phyloP scores from a whole-genome alignment of 2,797 vertebrate species.

The Centropyge bicolor region DNA sequence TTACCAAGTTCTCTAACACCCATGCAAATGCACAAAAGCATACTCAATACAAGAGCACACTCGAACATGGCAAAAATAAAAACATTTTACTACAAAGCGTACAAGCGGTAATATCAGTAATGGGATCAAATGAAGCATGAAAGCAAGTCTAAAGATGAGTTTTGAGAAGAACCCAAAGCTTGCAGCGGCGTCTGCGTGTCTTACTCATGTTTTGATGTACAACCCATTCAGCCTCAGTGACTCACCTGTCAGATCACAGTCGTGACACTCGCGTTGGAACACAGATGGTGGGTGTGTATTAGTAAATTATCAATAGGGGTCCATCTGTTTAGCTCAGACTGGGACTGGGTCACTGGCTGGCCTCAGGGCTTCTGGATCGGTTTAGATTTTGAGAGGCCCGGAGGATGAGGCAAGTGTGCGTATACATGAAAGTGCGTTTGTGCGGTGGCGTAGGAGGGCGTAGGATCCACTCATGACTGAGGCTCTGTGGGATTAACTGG shows the following conservation, averaged over 20 bases:
- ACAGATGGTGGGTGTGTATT: slow-evolving; percentile 64
- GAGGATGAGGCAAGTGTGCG: slow-evolving; percentile 15
- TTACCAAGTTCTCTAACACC: no score
- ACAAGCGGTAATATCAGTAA: slow-evolving; percentile 1
- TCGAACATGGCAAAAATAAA: no score
- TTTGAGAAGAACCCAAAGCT: background rate
- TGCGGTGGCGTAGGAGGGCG: slow-evolving; percentile 4
- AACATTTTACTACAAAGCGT: background rate
- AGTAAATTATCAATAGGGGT: slow-evolving; percentile 75
- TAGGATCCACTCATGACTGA: slow-evolving; percentile 45
- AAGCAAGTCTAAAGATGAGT: background rate
- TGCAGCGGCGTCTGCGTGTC: background rate
- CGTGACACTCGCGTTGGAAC: slow-evolving; percentile 29
- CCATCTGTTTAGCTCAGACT: slow-evolving; percentile 72
- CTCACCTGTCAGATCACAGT: slow-evolving; percentile 57
- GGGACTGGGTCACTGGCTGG: slow-evolving; percentile 62
- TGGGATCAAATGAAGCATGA: slow-evolving; percentile 9
- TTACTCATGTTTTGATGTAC: slow-evolving; percentile 26
- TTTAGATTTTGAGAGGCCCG: slow-evolving; percentile 26
- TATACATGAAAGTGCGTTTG: slow-evolving; percentile 9
- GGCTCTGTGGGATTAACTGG: slow-evolving; percentile 69
- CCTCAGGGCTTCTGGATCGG: slow-evolving; percentile 56
- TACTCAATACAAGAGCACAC: background rate
- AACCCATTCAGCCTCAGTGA: slow-evolving; percentile 26
- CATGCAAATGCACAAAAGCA: background rate